Evolutionary conservation across 2,888 invertebrate genomes (phyloP), one percentile per base, ranked within the genome.

Genomic region (Heteromyza rotundicornis): DNA sequence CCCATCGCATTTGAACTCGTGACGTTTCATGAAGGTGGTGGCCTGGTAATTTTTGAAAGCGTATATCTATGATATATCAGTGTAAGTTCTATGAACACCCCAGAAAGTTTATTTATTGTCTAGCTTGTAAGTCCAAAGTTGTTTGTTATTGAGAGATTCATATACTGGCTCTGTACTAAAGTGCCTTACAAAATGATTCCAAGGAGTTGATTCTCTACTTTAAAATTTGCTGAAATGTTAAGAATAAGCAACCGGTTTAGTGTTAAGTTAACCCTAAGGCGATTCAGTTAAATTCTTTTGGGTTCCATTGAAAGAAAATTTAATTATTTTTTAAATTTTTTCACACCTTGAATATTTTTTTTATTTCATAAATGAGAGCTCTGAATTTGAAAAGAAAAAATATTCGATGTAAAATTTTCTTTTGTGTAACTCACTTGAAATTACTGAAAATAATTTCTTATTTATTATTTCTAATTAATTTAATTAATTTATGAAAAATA

Each of bases 11-110:
- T 8, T 32, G 32, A 12, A 5, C 32, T 5, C 32, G n/a, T n/a
- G n/a, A n/a, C 32, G 44, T 65, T 66, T 53, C 68, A 66, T 70
- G 74, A 73, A 75, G 83, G 70, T 72, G 86, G 85, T n/a, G n/a
- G n/a, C 86, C 86, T 87, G 90, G 90, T 89, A 89, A 88, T 88
- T 88, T 92, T 90, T 69, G 88, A 90, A 91, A 92, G 92, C 92
- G 95, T 95, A 95, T 95, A 95, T 95, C 95, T 92, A 94, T 95
- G 95, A 95, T 95, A 95, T 95, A 94, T 94, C 89, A 89, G 84
- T 57, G 94, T 95, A 95, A 90, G 95, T 95, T 95, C 95, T 93
- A 91, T 95, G 95, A 95, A 95, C 95, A 85, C 70, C 68, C 74
- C 69, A 74, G 66, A 61, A 74, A 76, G 50, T 59, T 70, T 66